Base-by-base conservation (phyloP, 35 echinoderm and acorn worm genomes). In the Diadema setosum region DNA sequence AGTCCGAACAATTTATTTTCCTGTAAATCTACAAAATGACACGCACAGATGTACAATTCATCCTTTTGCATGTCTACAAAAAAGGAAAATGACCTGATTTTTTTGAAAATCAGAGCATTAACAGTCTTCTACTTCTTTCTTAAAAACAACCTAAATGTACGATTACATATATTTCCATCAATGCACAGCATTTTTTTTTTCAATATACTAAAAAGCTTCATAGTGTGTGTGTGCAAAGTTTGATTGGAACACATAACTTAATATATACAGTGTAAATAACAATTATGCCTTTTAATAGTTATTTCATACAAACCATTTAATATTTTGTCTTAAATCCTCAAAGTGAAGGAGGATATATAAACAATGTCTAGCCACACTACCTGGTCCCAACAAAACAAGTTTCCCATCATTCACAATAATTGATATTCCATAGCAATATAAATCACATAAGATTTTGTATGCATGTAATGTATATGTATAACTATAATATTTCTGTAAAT, bases 191-290 rank as follows among this genome's bases (percentile, higher is more conserved):
- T 78, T 78, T 78, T 78, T 78, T 26, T 78, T 44, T 78, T 41
- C 44, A 42, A 41, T 78, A 78, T 78, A 78, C 73, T 78, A 78
- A 78, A 78, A 78, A 78, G 73, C 73, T 35, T 67, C 63, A 25
- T 78, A 41, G 21, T 78, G 73, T 78, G 73, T 78, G 73, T 78
- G 73, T 78, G 73, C 73, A 78, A 78, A 78, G 39, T 78, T 78
- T 78, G 73, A 41, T 78, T 78, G 73, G 73, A 78, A 78, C 73
- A 78, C 73, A 78, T 78, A 78, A 78, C 73, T 41, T 78, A 78
- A 78, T 78, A 78, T 78, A 78, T 78, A 78, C 73, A 78, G 73
- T 78, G 73, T 78, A 78, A 78, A 78, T 78, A 78, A 78, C 73
- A 78, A 78, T 78, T 34, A 33, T 78, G n/a, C n/a, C 37, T 78